A percentile compares a stretch with the other conserved stretches of the same genome.
Conservation (phyloP, 2,113 vertebrate genomes). For the Syrmaticus mikado region DNA sequence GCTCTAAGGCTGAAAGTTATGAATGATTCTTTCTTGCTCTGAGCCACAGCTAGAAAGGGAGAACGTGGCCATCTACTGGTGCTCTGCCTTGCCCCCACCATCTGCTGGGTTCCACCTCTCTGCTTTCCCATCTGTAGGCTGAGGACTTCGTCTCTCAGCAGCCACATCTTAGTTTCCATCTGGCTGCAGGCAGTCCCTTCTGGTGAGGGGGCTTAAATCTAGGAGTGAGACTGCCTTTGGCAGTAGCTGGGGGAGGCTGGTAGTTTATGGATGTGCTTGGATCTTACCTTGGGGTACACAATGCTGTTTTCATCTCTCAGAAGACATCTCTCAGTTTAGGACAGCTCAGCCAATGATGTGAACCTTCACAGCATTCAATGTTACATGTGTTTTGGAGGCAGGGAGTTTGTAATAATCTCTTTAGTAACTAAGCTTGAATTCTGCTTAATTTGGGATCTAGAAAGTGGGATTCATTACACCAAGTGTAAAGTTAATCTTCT, state of each 20-base stretch:
- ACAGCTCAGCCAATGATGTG: neutral
- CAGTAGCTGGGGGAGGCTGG: neutral
- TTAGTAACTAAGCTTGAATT: neutral
- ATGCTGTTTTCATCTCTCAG: neutral
- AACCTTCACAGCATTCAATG: neutral
- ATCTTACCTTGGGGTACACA: neutral
- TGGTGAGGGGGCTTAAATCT: neutral
- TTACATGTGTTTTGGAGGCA: neutral
- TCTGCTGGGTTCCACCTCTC: slow-evolving; percentile 18
- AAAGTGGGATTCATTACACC: neutral
- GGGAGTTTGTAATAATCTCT: neutral
- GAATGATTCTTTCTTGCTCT: neutral
- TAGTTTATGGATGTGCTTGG: neutral
- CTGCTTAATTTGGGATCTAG: neutral
- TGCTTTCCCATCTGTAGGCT: slow-evolving; percentile 42
- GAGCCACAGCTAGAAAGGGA: neutral
- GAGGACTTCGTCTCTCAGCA: neutral
- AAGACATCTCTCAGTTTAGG: neutral
- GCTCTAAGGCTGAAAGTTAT: neutral
- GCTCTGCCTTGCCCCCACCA: slow-evolving; percentile 30
- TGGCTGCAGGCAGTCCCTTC: slow-evolving; percentile 3
- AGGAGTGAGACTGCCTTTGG: neutral
- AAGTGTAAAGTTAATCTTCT: neutral
- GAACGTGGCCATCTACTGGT: neutral
- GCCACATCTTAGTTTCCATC: slow-evolving; percentile 26